Evolutionary conservation across 2,113 vertebrate species (phyloP).

Genomic region (Chionomys nivalis): DNA sequence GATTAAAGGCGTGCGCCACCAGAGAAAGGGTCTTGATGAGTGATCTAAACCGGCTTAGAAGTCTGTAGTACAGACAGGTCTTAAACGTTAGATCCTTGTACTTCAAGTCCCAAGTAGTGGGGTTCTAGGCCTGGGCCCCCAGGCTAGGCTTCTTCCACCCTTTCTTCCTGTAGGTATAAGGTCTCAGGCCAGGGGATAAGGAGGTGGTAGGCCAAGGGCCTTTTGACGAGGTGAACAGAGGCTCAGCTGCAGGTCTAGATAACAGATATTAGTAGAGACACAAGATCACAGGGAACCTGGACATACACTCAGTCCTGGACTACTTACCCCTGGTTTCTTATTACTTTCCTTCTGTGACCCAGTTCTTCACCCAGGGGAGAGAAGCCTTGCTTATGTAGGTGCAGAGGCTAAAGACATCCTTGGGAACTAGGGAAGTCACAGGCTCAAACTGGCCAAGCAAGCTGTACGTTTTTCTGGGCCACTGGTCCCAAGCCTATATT

Average conservation of each 20-base stretch:
- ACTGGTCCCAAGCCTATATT: neutral
- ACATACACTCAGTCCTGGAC: neutral
- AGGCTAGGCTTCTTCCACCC: neutral
- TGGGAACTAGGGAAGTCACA: neutral
- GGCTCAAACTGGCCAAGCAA: neutral
- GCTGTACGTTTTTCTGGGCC: neutral
- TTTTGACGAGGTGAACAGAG: neutral
- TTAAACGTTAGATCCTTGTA: neutral
- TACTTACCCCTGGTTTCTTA: neutral
- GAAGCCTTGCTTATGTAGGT: neutral
- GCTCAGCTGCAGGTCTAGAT: neutral
- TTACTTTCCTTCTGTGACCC: neutral
- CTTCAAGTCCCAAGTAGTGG: neutral
- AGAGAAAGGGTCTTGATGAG: neutral
- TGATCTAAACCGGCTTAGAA: neutral
- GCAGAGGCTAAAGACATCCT: neutral
- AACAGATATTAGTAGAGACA: neutral
- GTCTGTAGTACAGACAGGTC: neutral
- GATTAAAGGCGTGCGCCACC: too few relatives aligned
- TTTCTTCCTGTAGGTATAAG: neutral
- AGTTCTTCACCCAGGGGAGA: neutral
- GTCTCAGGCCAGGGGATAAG: neutral
- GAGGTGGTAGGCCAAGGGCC: neutral
- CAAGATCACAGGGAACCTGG: neutral
- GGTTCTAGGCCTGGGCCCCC: neutral